Evolutionary conservation across 37 sponge, comb jelly and placozoan genomes (phyloP).

Genomic region (Chondrilla cf. caribensis): DNA sequence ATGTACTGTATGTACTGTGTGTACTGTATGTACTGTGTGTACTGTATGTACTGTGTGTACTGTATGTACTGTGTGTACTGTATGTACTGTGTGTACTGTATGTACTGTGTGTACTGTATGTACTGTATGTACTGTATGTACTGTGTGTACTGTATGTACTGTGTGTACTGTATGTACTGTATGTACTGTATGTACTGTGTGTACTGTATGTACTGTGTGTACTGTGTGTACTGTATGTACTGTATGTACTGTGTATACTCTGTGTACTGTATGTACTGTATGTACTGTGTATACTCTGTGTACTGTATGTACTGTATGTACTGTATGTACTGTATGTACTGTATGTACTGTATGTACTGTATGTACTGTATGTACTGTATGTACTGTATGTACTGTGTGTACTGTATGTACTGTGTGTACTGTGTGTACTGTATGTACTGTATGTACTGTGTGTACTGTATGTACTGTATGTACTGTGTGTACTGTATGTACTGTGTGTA

Average conservation of each 20-base stretch:
- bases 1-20: not conserved
- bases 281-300: not conserved
- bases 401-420: not conserved
- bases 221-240: not conserved
- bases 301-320: not conserved
- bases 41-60: not conserved
- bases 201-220: not conserved
- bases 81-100: not conserved
- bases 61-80: not conserved
- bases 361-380: not conserved
- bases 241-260: not conserved
- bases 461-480: constrained; percentile 5
- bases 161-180: not conserved
- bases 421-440: not conserved
- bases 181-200: not conserved
- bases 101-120: not conserved
- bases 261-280: constrained; percentile 1
- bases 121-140: not conserved
- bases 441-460: not conserved
- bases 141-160: not conserved
- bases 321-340: not conserved
- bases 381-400: not conserved
- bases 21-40: not conserved
- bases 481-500: not conserved
- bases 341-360: not conserved